Evolutionary conservation across 2,113 vertebrate species (phyloP).

Genomic region (Abramis brama): DNA sequence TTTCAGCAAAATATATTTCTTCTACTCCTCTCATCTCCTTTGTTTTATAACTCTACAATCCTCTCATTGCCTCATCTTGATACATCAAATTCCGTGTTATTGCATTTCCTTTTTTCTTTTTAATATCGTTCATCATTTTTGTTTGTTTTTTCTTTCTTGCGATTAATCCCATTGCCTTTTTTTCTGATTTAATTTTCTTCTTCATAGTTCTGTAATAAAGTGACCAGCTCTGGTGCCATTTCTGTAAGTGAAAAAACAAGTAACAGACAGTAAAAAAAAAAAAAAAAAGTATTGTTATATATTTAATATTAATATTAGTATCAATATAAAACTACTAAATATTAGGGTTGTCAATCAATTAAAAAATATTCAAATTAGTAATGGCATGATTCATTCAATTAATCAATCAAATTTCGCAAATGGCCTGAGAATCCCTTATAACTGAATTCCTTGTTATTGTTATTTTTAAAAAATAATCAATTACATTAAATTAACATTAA

Average conservation of each 20-base stretch:
- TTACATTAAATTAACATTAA: neutral
- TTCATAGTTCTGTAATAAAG: neutral
- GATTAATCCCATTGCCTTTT: slow-evolving; percentile 19
- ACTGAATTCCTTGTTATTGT: neutral
- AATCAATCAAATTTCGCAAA: neutral
- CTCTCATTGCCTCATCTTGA: slow-evolving; percentile 48
- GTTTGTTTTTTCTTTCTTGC: slow-evolving; percentile 38
- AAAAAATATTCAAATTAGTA: neutral
- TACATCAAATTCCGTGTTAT: slow-evolving; percentile 44
- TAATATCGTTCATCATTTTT: slow-evolving; percentile 36
- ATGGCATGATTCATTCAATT: neutral
- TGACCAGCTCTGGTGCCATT: neutral
- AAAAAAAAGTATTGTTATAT: neutral
- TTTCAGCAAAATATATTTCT: slow-evolving; percentile 43
- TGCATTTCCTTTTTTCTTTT: slow-evolving; percentile 16
- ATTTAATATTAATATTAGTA: neutral
- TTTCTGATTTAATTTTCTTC: slow-evolving; percentile 3
- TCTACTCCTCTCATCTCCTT: slow-evolving; percentile 23
- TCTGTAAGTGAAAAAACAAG: neutral
- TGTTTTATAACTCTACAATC: slow-evolving; percentile 13
- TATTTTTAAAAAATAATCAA: neutral
- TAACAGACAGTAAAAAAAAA: too few species aligned
- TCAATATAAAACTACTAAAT: neutral
- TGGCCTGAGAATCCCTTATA: neutral
- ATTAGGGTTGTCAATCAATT: neutral